phyloP scores from a whole-genome alignment of 2,888 invertebrate genomes.

The Cremastobaeus sp. region DNA sequence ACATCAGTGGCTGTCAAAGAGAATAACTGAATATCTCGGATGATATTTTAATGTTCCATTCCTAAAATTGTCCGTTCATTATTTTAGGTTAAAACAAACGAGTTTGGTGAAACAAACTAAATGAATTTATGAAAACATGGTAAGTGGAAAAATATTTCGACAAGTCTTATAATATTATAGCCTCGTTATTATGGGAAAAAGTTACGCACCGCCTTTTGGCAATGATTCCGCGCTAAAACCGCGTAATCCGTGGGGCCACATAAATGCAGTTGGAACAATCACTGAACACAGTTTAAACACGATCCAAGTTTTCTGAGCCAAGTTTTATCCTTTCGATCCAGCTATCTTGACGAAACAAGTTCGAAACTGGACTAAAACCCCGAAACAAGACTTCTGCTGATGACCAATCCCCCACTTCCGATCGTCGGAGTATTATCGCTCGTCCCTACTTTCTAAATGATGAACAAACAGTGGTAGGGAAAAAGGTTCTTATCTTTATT shows the following conservation, averaged over 20 bases:
- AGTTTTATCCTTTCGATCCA: slow-evolving; percentile 18
- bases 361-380: slow-evolving; percentile 27
- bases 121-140: too few species aligned
- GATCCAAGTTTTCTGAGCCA: too few species aligned
- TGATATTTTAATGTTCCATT: too few species aligned
- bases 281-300: slow-evolving; percentile 10
- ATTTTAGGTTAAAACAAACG: too few species aligned
- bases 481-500: slow-evolving; percentile 15
- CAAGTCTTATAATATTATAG: background rate
- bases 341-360: slow-evolving; percentile 10
- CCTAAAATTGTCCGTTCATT: too few species aligned
- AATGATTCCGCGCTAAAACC: slow-evolving; percentile 5
- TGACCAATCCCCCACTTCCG: slow-evolving; percentile 34
- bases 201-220: slow-evolving; percentile 1
- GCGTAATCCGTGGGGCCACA: slow-evolving; percentile 25
- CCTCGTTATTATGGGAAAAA: background rate
- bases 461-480: slow-evolving; percentile 16
- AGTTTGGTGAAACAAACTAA: too few species aligned
- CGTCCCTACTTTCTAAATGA: slow-evolving; percentile 29
- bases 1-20: too few species aligned
- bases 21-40: too few species aligned
- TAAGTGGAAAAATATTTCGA: background rate
- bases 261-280: slow-evolving; percentile 2
- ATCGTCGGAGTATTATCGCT: background rate
- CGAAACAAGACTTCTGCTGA: slow-evolving; percentile 15